phyloP scores from a whole-genome alignment of 2,888 invertebrate genomes.

The Rotaria sp. region DNA sequence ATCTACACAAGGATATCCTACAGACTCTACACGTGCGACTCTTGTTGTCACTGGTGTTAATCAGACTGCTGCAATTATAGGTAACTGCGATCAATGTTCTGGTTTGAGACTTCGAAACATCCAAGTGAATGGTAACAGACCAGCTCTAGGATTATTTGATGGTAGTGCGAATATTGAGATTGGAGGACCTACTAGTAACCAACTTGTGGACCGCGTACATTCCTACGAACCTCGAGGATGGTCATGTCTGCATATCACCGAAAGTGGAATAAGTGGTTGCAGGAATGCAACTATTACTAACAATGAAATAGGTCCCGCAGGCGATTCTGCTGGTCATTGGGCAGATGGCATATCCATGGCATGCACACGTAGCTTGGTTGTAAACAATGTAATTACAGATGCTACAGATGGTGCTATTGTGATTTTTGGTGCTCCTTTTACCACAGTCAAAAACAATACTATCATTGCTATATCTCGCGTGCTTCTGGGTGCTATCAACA shows the following conservation, averaged over 20 bases:
- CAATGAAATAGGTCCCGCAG: neutral
- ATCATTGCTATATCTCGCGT: neutral
- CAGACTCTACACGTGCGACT: neutral
- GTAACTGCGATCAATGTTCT: neutral
- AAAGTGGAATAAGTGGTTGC: neutral
- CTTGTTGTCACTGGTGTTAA: neutral
- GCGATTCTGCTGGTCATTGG: neutral
- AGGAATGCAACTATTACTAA: neutral
- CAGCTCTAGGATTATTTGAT: neutral
- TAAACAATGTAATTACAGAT: neutral
- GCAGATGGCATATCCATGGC: neutral
- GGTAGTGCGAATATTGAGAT: neutral
- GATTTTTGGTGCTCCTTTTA: neutral
- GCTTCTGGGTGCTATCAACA: neutral
- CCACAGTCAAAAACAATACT: neutral
- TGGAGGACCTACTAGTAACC: neutral
- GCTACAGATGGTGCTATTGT: conserved; percentile 13
- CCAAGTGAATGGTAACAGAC: neutral
- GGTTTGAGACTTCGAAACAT: neutral
- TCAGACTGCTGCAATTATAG: neutral
- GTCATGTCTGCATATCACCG: neutral
- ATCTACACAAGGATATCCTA: neutral
- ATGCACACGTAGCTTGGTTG: neutral
- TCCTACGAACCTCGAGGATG: conserved; percentile 10
- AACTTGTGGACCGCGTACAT: neutral